Conservation (phyloP, 1,140 invertebrate species). For the Trachymyrmex septentrionalis region DNA sequence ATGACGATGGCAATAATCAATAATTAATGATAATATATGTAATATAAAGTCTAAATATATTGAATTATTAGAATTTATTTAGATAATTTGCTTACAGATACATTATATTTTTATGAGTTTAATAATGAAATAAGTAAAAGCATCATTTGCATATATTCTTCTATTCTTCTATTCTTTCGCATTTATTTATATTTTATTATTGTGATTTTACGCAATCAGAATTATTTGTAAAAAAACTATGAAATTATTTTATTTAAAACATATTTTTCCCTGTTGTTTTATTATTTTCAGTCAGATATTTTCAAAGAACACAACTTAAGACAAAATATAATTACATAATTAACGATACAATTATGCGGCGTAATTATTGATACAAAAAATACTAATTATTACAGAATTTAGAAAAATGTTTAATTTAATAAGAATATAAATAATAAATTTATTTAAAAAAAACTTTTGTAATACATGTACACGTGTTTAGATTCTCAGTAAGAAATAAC, state of each 20-base stretch:
- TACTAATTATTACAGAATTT: not conserved
- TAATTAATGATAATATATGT: not conserved
- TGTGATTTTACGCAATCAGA: not conserved
- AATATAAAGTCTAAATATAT: not conserved
- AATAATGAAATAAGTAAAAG: not conserved
- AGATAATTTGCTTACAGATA: not conserved
- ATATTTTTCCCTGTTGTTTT: not conserved
- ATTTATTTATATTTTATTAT: not conserved
- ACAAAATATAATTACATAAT: not conserved
- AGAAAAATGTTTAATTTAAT: not conserved
- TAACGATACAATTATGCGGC: not conserved
- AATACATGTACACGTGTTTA: too few relatives aligned
- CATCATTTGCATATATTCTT: not conserved
- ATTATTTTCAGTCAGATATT: not conserved
- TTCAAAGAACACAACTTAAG: not conserved
- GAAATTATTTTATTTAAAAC: not conserved
- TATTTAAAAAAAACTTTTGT: too few relatives aligned
- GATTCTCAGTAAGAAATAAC: too few relatives aligned
- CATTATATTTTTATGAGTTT: not conserved
- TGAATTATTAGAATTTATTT: conserved; percentile 23
- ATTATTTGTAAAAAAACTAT: not conserved
- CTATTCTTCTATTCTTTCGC: not conserved
- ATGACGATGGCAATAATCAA: not conserved
- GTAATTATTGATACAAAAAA: too few relatives aligned
- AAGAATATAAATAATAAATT: not conserved